Evolutionary conservation across 2,113 vertebrate genomes (phyloP), one percentile per base, ranked within the genome.

Genomic region (Macrotus californicus): DNA sequence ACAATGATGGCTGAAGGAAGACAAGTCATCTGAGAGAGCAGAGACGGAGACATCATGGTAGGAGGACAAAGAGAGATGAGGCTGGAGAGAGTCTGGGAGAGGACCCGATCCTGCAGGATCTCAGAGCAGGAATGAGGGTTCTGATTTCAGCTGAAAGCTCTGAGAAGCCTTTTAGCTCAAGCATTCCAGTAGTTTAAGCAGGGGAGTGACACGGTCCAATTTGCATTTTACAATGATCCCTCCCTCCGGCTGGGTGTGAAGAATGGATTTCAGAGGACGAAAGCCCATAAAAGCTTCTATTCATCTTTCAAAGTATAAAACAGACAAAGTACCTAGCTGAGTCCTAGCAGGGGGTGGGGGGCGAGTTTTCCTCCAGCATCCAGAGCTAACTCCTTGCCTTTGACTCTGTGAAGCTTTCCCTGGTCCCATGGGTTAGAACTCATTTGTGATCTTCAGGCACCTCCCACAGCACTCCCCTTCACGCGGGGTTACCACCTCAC

Each of bases 251-350:
- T 36, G 67, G 24, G n/a, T 15, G 61, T 41, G 79, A 72, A 82
- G 75, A 87, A 80, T 67, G 41, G 31, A 87, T 39, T 69, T 89
- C 91, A 92, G 75, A 95, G 59, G 54, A 61, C 50, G 10, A 59
- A 59, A 59, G 59, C 46, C 67, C 83, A 69, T 26, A n/a, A 52
- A 94, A 80, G 79, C 79, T n/a, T 61, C 75, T 22, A 34, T 92
- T 92, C 88, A 92, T 92, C 73, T 89, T 95, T 96, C 91, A 87
- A 92, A 83, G 75, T 43, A 24, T 21, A 21, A 82, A 80, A 24
- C 3, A 69, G 82, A 95, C 31, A 83, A 87, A 84, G 91, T 56
- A 24, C 41, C 34, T 26, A 5, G 11, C 34, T 3, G 54, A 54
- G 75, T 29, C 75, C 52, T 50, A 3, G 73, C 41, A 24, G 61